phyloP scores from a whole-genome alignment of 2,797 vertebrate species.

The Enteromius anoplus region DNA sequence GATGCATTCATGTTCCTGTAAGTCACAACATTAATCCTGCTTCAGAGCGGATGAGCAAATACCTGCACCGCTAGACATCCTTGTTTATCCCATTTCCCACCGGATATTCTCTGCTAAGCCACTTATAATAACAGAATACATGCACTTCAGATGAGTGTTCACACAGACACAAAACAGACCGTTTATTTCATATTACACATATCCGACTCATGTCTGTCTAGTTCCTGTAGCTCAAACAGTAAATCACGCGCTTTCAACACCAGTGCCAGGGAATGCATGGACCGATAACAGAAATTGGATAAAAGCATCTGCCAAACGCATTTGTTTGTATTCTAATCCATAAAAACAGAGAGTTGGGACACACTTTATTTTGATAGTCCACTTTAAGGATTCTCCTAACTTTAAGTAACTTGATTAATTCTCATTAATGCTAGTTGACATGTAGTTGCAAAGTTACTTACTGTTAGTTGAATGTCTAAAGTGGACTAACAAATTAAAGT shows the following conservation, averaged over 20 bases:
- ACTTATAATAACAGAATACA: slow-evolving; percentile 38
- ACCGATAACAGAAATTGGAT: background rate
- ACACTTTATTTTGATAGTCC: no score
- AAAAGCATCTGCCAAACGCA: background rate
- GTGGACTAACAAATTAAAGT: no score
- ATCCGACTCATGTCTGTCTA: background rate
- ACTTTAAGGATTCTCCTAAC: no score
- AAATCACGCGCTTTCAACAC: background rate
- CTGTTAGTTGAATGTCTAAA: no score
- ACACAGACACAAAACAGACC: background rate
- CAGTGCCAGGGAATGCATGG: background rate
- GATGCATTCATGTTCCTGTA: background rate
- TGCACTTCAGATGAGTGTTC: slow-evolving; percentile 58
- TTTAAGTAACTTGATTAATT: no score
- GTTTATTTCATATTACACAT: background rate
- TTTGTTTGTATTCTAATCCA: background rate
- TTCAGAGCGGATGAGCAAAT: background rate
- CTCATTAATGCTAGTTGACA: no score
- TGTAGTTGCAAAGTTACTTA: no score
- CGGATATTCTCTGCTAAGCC: slow-evolving; percentile 23
- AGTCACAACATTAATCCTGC: background rate
- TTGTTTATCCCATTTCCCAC: slow-evolving; percentile 21
- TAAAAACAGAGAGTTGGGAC: background rate
- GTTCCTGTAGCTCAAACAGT: background rate
- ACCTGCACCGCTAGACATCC: background rate